Percentiles rank a stretch among this genome's conserved stretches.
phyloP scores from a whole-genome alignment of 2,797 vertebrate genomes.

The Periophthalmus magnuspinnatus region DNA sequence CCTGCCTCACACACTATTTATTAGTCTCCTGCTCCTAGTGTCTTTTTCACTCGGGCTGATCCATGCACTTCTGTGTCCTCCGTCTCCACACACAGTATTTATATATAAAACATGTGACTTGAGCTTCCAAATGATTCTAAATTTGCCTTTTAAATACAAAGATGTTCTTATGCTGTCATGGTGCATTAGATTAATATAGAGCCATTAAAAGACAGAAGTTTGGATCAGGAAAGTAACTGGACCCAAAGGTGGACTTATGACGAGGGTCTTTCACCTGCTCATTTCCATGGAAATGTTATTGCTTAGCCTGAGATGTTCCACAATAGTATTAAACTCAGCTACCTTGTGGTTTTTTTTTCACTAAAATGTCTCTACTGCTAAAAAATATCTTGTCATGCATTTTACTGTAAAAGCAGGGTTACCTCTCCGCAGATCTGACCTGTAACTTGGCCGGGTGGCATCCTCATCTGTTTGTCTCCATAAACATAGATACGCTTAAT shows the following conservation, averaged over 20 bases:
- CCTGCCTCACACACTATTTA: slow-evolving; percentile 14
- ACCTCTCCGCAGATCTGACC: not conserved
- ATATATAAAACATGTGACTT: not conserved
- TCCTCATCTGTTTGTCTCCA: not conserved
- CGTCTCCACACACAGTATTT: slow-evolving; percentile 55
- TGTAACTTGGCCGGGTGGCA: not conserved
- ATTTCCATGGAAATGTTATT: not conserved
- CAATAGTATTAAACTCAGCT: not conserved
- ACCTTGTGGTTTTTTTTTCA: no score
- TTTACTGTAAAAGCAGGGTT: not conserved
- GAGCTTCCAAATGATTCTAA: not conserved
- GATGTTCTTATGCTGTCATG: not conserved
- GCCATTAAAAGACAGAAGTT: not conserved
- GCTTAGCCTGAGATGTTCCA: not conserved
- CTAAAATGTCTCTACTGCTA: no score
- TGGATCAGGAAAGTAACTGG: not conserved
- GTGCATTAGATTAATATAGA: not conserved
- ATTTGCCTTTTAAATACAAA: not conserved
- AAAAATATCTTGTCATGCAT: no score
- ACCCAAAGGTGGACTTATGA: not conserved
- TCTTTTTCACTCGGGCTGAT: slow-evolving; percentile 35
- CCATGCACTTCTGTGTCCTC: slow-evolving; percentile 34
- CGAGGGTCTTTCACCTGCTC: not conserved
- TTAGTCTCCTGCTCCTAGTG: slow-evolving; percentile 31
- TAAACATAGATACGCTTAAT: not conserved